These are phyloP conservation scores for Aphelocoma californica DNA, from an alignment of 2,797 vertebrate genomes.

Conservation along the genomic window DNA sequence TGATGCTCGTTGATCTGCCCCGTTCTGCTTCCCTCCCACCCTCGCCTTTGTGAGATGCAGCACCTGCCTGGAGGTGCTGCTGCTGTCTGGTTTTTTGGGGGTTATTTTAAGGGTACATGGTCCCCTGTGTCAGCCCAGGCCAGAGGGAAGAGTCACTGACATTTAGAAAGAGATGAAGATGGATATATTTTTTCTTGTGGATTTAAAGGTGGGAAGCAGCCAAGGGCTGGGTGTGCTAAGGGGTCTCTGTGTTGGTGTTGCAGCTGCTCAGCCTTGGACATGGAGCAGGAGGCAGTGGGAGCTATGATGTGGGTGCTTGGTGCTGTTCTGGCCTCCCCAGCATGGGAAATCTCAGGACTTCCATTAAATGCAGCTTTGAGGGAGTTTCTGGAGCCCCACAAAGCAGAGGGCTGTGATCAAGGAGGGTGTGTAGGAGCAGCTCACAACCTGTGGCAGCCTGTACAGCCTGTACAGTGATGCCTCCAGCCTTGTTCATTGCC, in stretches of 20 bases:
- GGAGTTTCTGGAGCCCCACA: background rate
- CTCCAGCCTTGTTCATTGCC: background rate
- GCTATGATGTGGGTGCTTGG: accelerated
- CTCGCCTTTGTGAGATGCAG: background rate
- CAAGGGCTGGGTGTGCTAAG: background rate
- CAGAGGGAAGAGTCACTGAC: accelerated
- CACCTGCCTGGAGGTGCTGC: background rate
- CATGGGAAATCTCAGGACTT: background rate
- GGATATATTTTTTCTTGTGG: background rate
- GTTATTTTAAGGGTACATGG: background rate
- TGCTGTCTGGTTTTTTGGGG: background rate
- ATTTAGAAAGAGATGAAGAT: background rate
- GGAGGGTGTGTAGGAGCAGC: background rate
- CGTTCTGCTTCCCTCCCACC: background rate
- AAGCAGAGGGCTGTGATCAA: background rate
- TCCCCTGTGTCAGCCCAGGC: background rate
- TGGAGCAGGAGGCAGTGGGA: background rate
- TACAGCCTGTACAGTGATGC: background rate
- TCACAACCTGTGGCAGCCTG: background rate
- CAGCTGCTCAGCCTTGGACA: accelerated
- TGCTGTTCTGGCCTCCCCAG: background rate
- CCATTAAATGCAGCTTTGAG: background rate
- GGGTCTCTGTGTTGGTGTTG: background rate
- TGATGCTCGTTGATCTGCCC: background rate
- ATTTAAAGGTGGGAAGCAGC: background rate